Conservation (phyloP, 2,888 invertebrate genomes). For the Caenorhabditis uteleia region DNA sequence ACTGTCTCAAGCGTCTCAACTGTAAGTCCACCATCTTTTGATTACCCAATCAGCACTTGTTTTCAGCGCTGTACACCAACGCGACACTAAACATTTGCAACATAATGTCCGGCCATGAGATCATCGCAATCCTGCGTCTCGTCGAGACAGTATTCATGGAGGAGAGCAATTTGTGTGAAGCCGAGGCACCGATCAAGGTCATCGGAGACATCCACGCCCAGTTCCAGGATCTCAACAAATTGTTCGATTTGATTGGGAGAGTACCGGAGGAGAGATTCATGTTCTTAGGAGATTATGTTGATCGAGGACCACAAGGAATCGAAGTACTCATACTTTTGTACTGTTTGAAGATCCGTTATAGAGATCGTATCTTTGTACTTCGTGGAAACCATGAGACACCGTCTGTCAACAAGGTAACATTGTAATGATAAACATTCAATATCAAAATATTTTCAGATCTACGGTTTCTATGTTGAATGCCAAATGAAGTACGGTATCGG, state of each 20-base stretch:
- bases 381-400: conserved; percentile 65
- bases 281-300: conserved; percentile 64
- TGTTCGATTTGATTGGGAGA: conserved; percentile 60
- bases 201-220: conserved; percentile 63
- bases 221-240: conserved; percentile 57
- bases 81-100: conserved; percentile 41
- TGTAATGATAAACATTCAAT: too few species aligned
- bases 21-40: conserved; percentile 9
- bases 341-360: conserved; percentile 60
- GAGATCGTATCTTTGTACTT: conserved; percentile 53
- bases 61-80: conserved; percentile 44
- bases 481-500: conserved; percentile 58
- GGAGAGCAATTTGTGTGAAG: conserved; percentile 54
- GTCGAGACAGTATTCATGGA: conserved; percentile 47
- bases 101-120: conserved; percentile 48
- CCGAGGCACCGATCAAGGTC: conserved; percentile 60
- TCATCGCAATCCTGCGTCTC: conserved; percentile 43
- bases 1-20: conserved; percentile 51
- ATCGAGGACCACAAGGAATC: conserved; percentile 62
- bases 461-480: conserved; percentile 62
- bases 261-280: conserved; percentile 57
- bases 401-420: conserved; percentile 54
- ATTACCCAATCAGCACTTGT: too few species aligned
- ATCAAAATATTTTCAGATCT: conserved; percentile 50
- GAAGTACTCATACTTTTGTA: conserved; percentile 58